phyloP scores from a whole-genome alignment of 2,113 vertebrate genomes.

The Daubentonia madagascariensis region DNA sequence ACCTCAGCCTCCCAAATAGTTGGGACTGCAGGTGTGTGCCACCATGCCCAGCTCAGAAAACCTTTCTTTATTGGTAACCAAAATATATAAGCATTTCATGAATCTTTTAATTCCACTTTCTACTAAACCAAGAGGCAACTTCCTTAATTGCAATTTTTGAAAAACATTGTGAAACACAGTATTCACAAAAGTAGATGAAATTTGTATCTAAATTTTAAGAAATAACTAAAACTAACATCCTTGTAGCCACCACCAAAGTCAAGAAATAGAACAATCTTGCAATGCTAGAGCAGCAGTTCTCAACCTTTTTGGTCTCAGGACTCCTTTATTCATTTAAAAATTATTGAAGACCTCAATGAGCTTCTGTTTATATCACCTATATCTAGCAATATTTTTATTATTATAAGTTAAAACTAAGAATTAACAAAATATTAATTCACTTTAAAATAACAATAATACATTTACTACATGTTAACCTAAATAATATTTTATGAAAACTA shows the following conservation, averaged over 20 bases:
- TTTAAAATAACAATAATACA: background rate
- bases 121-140: background rate
- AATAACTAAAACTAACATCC: constrained; percentile 20
- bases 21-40: no score
- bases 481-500: constrained; percentile 17
- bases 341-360: background rate
- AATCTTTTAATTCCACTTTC: constrained; percentile 15
- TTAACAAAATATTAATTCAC: background rate
- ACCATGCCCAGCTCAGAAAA: background rate
- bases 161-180: background rate
- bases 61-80: background rate
- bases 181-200: constrained; percentile 12
- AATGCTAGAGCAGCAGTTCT: background rate
- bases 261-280: background rate
- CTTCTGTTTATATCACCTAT: background rate
- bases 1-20: no score
- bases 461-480: background rate
- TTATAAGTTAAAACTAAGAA: background rate
- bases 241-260: background rate
- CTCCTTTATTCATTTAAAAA: background rate
- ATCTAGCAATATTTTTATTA: background rate
- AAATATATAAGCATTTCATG: background rate
- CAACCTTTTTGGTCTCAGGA: background rate
- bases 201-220: background rate
- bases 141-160: background rate